A percentile compares a stretch with the other conserved stretches of the same genome.
Evolutionary conservation across 1,140 invertebrate genomes (phyloP).

Genomic region (Anthonomus grandis): DNA sequence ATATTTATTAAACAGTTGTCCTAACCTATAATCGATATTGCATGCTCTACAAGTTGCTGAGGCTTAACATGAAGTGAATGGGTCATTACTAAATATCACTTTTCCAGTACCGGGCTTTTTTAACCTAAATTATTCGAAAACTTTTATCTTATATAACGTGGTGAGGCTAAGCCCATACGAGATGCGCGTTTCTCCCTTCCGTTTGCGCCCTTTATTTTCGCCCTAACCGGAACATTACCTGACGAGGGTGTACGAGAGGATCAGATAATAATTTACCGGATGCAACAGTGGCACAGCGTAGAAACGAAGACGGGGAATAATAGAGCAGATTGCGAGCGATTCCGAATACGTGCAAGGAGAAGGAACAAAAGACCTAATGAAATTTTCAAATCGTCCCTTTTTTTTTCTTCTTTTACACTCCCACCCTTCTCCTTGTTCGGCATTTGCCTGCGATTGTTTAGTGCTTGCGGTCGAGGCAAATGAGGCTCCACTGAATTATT

Average conservation of each 20-base stretch:
- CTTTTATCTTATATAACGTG: too few species aligned
- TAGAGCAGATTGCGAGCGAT: constrained; percentile 18
- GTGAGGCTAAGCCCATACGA: too few species aligned
- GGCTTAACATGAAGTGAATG: too few species aligned
- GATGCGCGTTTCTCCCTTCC: constrained; percentile 18
- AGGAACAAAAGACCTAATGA: constrained; percentile 23
- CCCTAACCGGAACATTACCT: constrained; percentile 21
- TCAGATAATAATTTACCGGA: constrained; percentile 23
- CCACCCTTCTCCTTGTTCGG: not conserved
- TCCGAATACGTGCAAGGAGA: constrained; percentile 12
- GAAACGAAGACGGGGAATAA: constrained; percentile 23
- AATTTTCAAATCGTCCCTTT: constrained; percentile 16
- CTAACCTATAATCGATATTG: too few species aligned
- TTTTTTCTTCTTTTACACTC: constrained; percentile 10
- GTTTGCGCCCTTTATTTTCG: constrained; percentile 25
- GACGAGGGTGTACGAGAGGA: constrained; percentile 15
- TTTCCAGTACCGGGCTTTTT: too few species aligned
- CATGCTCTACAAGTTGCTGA: too few species aligned
- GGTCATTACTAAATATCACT: too few species aligned
- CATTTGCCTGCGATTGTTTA: constrained; percentile 9
- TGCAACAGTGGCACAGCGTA: not conserved
- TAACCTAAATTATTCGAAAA: too few species aligned
- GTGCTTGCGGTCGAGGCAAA: not conserved
- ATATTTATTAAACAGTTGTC: too few species aligned
- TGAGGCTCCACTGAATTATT: too few species aligned